phyloP scores from a whole-genome alignment of 2,888 invertebrate species.

The Muschampia plurimacula region DNA sequence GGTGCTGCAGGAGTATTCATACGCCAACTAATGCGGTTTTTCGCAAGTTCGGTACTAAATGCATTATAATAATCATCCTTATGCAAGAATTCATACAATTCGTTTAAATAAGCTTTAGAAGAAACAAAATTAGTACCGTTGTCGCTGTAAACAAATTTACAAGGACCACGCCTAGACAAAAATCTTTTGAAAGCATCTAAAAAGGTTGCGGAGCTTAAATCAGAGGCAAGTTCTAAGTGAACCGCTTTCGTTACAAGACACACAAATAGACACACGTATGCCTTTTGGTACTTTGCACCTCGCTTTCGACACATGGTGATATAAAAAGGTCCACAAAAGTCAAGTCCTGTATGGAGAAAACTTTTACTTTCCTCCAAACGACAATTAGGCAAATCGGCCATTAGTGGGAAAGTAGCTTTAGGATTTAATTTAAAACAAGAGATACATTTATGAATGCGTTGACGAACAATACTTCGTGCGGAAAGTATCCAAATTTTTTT shows the following conservation, averaged over 20 bases:
- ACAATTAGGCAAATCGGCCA: constrained; percentile 4
- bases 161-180: constrained; percentile 39
- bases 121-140: constrained; percentile 44
- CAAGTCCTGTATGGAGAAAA: constrained; percentile 24
- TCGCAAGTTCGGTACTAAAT: not conserved
- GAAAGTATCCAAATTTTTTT: constrained; percentile 47
- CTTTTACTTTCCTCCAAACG: constrained; percentile 16
- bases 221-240: constrained; percentile 49
- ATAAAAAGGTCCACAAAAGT: constrained; percentile 34
- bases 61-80: not conserved
- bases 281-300: constrained; percentile 29
- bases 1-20: constrained; percentile 17
- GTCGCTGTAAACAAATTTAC: constrained; percentile 40
- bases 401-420: constrained; percentile 33
- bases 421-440: constrained; percentile 37
- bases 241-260: constrained; percentile 39
- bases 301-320: constrained; percentile 25
- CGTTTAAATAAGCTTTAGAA: constrained; percentile 8
- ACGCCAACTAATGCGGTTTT: constrained; percentile 12
- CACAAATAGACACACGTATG: no score
- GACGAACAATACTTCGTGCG: constrained; percentile 32
- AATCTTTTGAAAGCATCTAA: constrained; percentile 41
- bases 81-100: constrained; percentile 9
- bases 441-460: constrained; percentile 30
- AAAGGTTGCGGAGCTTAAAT: constrained; percentile 47